phyloP scores from a whole-genome alignment of 1,140 invertebrate genomes.

The Lordiphosa clarofinis region DNA sequence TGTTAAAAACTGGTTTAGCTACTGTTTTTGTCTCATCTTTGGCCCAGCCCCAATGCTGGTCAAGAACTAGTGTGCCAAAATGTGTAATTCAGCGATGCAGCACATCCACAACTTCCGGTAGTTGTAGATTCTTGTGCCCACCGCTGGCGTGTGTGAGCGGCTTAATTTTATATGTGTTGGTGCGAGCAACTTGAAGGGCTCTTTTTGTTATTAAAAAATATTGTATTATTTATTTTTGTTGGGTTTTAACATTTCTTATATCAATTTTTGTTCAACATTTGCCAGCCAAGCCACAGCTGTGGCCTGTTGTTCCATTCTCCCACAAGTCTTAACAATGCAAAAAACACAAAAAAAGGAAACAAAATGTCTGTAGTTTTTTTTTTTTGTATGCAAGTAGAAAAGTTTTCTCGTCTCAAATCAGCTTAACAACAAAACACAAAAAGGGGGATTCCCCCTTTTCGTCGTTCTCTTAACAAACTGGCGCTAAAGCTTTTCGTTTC shows the following conservation, averaged over 20 bases:
- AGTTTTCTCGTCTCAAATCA: neutral
- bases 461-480: neutral
- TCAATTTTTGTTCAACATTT: slow-evolving; percentile 14
- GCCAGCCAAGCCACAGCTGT: slow-evolving; percentile 1
- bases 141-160: too few relatives aligned
- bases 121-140: too few relatives aligned
- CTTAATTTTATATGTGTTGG: too few relatives aligned
- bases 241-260: slow-evolving; percentile 8
- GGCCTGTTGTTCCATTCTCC: neutral
- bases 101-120: too few relatives aligned
- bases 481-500: slow-evolving; percentile 50
- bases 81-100: neutral
- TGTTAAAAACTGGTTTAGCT: neutral
- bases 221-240: neutral
- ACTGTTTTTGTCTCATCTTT: too few relatives aligned
- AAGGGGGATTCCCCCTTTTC: neutral
- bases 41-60: too few relatives aligned
- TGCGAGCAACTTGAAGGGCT: too few relatives aligned
- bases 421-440: too few relatives aligned
- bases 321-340: slow-evolving; percentile 12
- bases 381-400: slow-evolving; percentile 8
- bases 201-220: too few relatives aligned
- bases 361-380: neutral
- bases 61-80: neutral
- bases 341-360: neutral